Conservation (phyloP, 2,113 vertebrate species). For the Diphyllodes magnificus region DNA sequence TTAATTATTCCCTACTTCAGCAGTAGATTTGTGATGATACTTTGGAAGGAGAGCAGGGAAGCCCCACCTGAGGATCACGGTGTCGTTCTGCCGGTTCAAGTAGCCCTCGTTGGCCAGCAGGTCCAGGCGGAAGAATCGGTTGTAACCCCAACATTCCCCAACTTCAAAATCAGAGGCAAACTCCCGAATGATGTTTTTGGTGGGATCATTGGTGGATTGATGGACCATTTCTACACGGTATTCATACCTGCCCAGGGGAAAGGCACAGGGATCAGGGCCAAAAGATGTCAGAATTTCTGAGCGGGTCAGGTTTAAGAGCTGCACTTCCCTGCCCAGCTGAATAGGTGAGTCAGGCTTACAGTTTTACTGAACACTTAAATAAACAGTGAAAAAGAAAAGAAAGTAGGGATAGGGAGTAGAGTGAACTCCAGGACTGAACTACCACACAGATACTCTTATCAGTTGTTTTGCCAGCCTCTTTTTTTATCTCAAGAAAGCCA, state of each 20-base stretch:
- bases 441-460: not conserved
- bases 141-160: slow-evolving; percentile 98
- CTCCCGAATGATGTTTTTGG: slow-evolving; percentile 97
- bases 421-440: not conserved
- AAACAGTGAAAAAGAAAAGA: not conserved
- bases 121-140: slow-evolving; percentile 95
- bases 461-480: not conserved
- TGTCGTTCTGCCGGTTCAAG: slow-evolving; percentile 93
- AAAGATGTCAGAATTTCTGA: not conserved
- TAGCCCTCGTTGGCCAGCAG: slow-evolving; percentile 96
- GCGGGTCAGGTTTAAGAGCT: not conserved
- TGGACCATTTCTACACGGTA: slow-evolving; percentile 99
- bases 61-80: slow-evolving; percentile 85
- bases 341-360: not conserved
- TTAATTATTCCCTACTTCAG: not conserved
- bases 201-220: slow-evolving; percentile 92
- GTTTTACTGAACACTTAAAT: not conserved
- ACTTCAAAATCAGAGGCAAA: slow-evolving; percentile 98
- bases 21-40: not conserved
- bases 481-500: not conserved
- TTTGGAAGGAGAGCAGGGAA: not conserved
- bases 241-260: slow-evolving; percentile 81
- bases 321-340: not conserved
- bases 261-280: not conserved
- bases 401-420: not conserved